Evolutionary conservation across 1,140 invertebrate genomes (phyloP), one percentile per base, ranked within the genome.

Genomic region (Macrotrachela quadricornifera): DNA sequence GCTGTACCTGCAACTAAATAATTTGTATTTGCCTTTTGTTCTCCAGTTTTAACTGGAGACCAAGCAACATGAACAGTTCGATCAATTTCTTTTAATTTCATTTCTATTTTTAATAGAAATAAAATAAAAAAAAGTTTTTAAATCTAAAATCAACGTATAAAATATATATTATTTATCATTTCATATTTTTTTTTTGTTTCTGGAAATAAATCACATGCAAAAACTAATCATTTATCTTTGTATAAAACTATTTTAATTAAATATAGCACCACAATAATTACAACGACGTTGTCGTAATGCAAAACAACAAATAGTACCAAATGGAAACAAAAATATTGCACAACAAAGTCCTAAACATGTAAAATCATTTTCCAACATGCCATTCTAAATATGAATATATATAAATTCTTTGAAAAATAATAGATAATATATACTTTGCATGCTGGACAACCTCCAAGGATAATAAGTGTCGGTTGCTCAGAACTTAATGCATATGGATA

Each of bases 41-140:
- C 21, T 4, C 8, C 21, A 2, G 44, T 37, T 56, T 75, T 69
- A 43, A 76, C 73, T 51, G 88, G 87, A 48, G 87, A 92, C 88
- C 88, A 94, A 46, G 85, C 80, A 64, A 88, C 78, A 69, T 88
- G 90, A 57, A 86, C 86, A 18, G 85, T 91, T 61, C 81, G 77
- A 61, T 87, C 80, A 57, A 92, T 74, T 69, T 92, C 86, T 69
- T 92, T 92, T 18, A 95, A 76, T 75, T 86, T 90, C 88, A 94
- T 95, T 55, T 40, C 21, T 30, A 30, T 30, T 30, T 30, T 4
- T 4, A 30, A 30, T 30, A 30, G 21, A 30, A 30, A 30, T 30
- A 30, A 30, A n/a, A n/a, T n/a, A n/a, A n/a, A n/a, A n/a, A n/a
- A 30, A 30, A 30, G 2, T 8, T 30, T 8, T 4, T 8, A 30